Evolutionary conservation across 1,140 invertebrate genomes (phyloP), one percentile per base, ranked within the genome.

Genomic region (Polyergus mexicanus): DNA sequence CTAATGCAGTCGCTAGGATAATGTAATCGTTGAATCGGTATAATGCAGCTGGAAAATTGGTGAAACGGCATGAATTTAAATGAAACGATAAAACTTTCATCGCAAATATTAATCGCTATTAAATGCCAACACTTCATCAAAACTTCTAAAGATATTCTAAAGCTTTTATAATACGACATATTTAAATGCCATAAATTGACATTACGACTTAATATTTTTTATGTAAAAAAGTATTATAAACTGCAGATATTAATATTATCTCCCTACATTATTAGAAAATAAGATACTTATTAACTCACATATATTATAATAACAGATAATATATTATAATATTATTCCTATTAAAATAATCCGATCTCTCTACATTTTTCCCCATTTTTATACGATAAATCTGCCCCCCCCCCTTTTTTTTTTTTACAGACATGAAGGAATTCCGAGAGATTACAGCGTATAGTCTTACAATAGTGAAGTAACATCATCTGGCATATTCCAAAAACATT

Each of bases 401-500:
- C n/a, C n/a, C n/a, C n/a, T 32, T 32, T 44, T 81, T 22, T 28
- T 19, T 28, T 28, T 28, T 1, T 28, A 28, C 25, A 1, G 1
- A 58, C 6, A 60, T 35, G 22, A 2, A 44, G 25, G 3, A 35
- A 83, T 83, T 56, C 47, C 38, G 25, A n/a, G 28, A 72, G 74
- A 74, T 83, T 44, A 7, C 10, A 16, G 10, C 19, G 0, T 35
- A 25, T 25, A 60, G 32, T 13, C 25, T 44, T 38, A 28, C 25
- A 83, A 60, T 13, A 60, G 22, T 28, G 35, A 69, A 16, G 22
- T 44, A 68, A 69, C 28, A 22, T 72, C 62, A 83, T 74, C 28
- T 54, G 35, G 19, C 47, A 72, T 47, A 62, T 60, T 25, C 35
- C 11, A 8, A 51, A 72, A 81, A 81, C 58, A 81, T 81, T 54